Evolutionary conservation across 2,797 vertebrate genomes (phyloP), one percentile per base, ranked within the genome.

Genomic region (Staurois parvus): DNA sequence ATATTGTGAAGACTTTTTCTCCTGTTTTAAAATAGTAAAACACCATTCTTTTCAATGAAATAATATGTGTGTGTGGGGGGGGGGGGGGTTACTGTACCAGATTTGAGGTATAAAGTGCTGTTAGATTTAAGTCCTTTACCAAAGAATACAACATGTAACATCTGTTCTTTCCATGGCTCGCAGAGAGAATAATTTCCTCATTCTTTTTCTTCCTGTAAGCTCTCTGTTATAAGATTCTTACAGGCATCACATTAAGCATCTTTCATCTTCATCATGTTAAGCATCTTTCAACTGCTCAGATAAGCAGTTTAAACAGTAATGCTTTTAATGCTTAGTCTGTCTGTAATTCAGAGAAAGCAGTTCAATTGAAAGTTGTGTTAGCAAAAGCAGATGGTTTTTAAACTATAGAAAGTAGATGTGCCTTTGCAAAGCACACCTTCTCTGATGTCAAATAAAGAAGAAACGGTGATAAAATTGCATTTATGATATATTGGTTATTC

Each of bases 241-340:
- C 77, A 83, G 80, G 80, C 85, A 87, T 87, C 85, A 87, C 85
- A 87, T 87, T 87, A 87, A 87, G 85, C 81, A 83, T 87, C 85
- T 83, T 87, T 87, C 85, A 83, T 87, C 81, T 87, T 87, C 74
- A 83, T 87, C 85, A 87, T 83, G 85, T 87, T 87, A 87, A 87
- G 85, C 85, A 87, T 87, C 85, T 87, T 87, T 83, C 85, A 83
- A 83, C 81, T 87, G 81, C 85, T 87, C 85, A 83, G 75, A 87
- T 87, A 87, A 87, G 85, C 85, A 87, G 85, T 87, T 87, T 87
- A 83, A 87, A 87, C 75, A 79, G 68, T 87, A 87, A 87, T 87
- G 85, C 85, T 77, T 87, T 83, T 83, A 87, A 87, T 83, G 85
- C 79, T 87, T 78, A 79, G 75, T 48, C 85, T 79, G 80, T 79